A percentile compares a stretch with the other conserved stretches of the same genome.
Conservation (phyloP, 2,113 vertebrate genomes). For the Elanoides forficatus region DNA sequence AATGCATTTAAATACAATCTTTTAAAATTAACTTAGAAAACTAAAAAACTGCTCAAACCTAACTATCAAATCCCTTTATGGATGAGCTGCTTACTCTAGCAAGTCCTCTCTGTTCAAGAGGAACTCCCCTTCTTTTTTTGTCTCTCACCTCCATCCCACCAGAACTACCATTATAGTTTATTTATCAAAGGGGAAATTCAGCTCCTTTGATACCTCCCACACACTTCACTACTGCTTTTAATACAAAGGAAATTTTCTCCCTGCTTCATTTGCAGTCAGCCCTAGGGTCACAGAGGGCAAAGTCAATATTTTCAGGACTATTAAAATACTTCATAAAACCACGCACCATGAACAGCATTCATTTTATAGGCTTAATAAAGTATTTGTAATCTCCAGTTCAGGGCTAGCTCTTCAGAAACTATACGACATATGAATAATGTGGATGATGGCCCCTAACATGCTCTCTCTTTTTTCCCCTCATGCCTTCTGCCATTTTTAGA, state of each 20-base stretch:
- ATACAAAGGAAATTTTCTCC: neutral
- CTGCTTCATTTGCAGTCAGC: neutral
- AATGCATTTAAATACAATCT: neutral
- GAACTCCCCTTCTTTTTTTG: neutral
- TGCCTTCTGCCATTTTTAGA: neutral
- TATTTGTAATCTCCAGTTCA: slow-evolving; percentile 6
- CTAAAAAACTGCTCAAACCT: neutral
- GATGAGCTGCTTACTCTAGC: neutral
- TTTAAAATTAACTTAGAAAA: neutral
- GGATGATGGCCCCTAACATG: neutral
- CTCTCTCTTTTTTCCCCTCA: neutral
- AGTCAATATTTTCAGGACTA: neutral
- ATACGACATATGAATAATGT: neutral
- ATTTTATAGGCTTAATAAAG: neutral
- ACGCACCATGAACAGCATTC: neutral
- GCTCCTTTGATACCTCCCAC: neutral
- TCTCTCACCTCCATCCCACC: neutral
- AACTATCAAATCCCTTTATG: neutral
- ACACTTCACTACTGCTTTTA: neutral
- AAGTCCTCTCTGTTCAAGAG: neutral
- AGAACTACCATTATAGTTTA: neutral
- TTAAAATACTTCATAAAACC: slow-evolving; percentile 4
- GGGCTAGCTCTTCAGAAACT: neutral
- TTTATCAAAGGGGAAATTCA: neutral
- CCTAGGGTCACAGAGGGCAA: neutral